phyloP scores from a whole-genome alignment of 1,140 invertebrate genomes.

The Helicoverpa zea region DNA sequence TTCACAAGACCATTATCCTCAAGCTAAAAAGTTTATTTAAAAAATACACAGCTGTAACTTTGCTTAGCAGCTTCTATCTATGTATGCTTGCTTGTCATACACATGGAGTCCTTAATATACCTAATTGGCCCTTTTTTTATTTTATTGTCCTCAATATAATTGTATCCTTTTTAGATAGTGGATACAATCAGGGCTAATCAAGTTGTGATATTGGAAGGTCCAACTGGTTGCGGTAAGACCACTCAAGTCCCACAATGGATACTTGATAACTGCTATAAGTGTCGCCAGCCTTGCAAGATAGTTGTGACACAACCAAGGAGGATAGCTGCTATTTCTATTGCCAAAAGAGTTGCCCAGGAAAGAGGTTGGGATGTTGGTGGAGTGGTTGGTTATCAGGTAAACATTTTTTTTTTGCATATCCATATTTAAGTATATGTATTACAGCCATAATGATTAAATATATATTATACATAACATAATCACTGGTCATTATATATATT shows the following conservation, averaged over 20 bases:
- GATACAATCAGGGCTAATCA: conserved; percentile 70
- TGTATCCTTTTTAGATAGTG: conserved; percentile 65
- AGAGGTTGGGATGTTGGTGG: conserved; percentile 92
- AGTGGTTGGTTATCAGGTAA: conserved; percentile 94
- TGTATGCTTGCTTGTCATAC: no score
- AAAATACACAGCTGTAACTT: no score
- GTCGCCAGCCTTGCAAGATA: conserved; percentile 91
- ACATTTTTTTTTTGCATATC: background rate
- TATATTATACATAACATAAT: no score
- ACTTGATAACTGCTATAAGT: conserved; percentile 90
- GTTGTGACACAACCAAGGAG: conserved; percentile 95
- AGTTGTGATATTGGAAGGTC: conserved; percentile 93
- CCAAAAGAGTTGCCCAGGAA: conserved; percentile 93
- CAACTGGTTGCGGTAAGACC: conserved; percentile 93
- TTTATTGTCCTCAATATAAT: no score
- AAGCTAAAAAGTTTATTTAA: no score
- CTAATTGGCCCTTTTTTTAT: no score
- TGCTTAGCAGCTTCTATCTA: no score
- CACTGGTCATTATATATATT: no score
- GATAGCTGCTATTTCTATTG: conserved; percentile 94
- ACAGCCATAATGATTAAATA: no score
- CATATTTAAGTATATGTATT: no score
- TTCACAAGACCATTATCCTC: no score
- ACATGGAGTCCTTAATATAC: no score
- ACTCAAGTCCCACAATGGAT: conserved; percentile 97